Base-by-base conservation (phyloP, 2,113 vertebrate genomes). In the Poecilia latipinna region DNA sequence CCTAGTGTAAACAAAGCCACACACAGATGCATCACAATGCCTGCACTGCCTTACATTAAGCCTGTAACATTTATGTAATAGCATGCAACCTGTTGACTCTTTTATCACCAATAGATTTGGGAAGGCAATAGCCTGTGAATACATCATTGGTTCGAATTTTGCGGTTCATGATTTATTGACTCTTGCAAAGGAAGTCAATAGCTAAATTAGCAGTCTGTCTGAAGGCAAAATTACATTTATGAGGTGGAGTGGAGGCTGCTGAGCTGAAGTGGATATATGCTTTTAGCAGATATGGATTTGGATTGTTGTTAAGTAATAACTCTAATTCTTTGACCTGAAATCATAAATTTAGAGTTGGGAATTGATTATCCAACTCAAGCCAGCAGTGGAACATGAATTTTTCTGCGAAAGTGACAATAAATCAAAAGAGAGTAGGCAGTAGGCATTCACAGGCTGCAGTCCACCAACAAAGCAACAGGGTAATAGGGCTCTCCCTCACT, bases 171-270 rank as follows among this genome's bases (percentile, higher is more conserved):
- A 94, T 93, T 87, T 90, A 94, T 93, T 62, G 82, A 80, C 87
- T 71, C 68, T 82, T 71, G 57, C 71, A 67, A 71, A 65, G 73
- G 78, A 90, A 91, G 92, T 93, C 90, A 84, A 84, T 90, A 88
- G 90, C 82, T 85, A 92, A 93, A 93, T 93, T 91, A 93, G 82
- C 83, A 54, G 76, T 75, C 37, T 80, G 88, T 82, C 91, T 85
- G 70, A 68, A 83, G 88, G 90, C 81, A 72, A 86, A 93, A 90
- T 89, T 84, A 83, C 89, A 90, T 93, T 87, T 88, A 89, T 83
- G 89, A 85, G 80, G 74, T 68, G 37, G 60, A 73, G 66, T 28
- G 1, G 77, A 75, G 70, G 13, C 87, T 51, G 76, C 80, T 54
- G 67, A 80, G 83, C 72, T 51, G 62, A 70, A 80, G 62, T 65